These are phyloP conservation scores for Macropodus opercularis DNA, from an alignment of 2,797 vertebrate species.

Conservation along the genomic window DNA sequence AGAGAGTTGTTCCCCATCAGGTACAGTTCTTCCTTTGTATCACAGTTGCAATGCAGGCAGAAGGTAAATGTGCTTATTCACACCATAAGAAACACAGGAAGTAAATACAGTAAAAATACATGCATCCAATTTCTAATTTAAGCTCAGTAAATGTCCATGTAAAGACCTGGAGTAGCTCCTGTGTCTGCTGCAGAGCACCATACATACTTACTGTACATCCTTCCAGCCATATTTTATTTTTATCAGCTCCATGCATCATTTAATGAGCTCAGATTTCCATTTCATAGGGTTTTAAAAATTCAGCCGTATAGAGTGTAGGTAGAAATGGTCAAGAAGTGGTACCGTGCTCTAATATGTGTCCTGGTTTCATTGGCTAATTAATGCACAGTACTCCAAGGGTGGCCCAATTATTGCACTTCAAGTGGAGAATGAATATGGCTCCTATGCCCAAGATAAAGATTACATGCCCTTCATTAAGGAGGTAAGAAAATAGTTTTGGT, in stretches of 20 bases:
- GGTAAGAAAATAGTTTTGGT: slow-evolving; percentile 69
- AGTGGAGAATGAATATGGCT: slow-evolving; percentile 95
- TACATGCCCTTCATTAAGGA: slow-evolving; percentile 89
- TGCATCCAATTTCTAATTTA: not conserved
- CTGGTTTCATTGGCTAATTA: slow-evolving; percentile 43
- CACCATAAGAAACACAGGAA: not conserved
- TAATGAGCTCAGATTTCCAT: slow-evolving; percentile 33
- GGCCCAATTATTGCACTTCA: slow-evolving; percentile 93
- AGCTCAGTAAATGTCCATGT: not conserved
- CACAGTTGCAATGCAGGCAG: not conserved
- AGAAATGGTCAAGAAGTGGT: slow-evolving; percentile 15
- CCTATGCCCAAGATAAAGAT: slow-evolving; percentile 84
- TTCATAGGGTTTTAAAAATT: slow-evolving; percentile 28
- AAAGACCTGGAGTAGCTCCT: not conserved
- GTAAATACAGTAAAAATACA: not conserved
- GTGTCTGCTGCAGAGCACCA: not conserved
- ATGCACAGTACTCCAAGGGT: slow-evolving; percentile 74
- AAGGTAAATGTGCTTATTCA: not conserved
- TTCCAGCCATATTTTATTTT: slow-evolving; percentile 5
- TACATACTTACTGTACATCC: not conserved
- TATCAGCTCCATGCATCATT: slow-evolving; percentile 12
- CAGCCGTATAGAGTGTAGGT: slow-evolving; percentile 7
- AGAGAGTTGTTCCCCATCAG: slow-evolving; percentile 83
- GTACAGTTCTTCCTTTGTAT: slow-evolving; percentile 64
- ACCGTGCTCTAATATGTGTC: slow-evolving; percentile 32